Conservation (phyloP, 2,797 vertebrate species). For the Hoplostethus mediterraneus region DNA sequence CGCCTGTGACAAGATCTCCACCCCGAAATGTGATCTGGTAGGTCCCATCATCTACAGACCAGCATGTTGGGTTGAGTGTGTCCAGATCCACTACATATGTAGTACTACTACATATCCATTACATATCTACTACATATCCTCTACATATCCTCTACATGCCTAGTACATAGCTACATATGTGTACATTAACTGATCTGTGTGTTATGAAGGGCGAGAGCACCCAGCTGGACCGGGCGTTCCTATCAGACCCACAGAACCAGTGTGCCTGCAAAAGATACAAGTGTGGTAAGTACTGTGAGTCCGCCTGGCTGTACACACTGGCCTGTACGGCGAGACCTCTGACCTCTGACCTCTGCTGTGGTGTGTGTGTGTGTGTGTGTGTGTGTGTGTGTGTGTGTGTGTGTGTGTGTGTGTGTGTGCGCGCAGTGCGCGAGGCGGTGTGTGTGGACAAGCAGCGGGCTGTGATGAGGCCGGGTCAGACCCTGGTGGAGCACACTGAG, state of each 20-base stretch:
- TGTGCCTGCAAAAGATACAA: constrained; percentile 92
- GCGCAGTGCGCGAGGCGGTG: constrained; percentile 90
- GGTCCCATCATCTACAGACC: constrained; percentile 43
- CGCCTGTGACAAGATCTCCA: constrained; percentile 89
- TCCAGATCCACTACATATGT: too few species aligned
- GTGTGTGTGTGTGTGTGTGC: constrained; percentile 75
- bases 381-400: constrained; percentile 86
- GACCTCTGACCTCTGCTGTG: constrained; percentile 11
- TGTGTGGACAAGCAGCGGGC: constrained; percentile 90
- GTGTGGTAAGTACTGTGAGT: constrained; percentile 87
- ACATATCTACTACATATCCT: too few species aligned
- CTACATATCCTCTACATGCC: too few species aligned
- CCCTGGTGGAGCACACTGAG: constrained; percentile 87
- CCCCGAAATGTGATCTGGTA: constrained; percentile 92
- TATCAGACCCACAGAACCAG: constrained; percentile 86
- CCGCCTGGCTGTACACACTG: too few species aligned
- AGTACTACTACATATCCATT: too few species aligned
- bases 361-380: constrained; percentile 78
- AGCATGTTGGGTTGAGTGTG: neutral
- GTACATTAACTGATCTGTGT: constrained; percentile 4
- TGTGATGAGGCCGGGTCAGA: constrained; percentile 92
- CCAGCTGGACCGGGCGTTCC: constrained; percentile 89
- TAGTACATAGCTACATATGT: neutral
- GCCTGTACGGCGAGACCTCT: neutral
- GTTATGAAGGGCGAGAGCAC: constrained; percentile 89